A percentile compares a stretch with the other conserved stretches of the same genome.
Evolutionary conservation across 1,140 invertebrate species (phyloP).

Genomic region (Plodia interpunctella): DNA sequence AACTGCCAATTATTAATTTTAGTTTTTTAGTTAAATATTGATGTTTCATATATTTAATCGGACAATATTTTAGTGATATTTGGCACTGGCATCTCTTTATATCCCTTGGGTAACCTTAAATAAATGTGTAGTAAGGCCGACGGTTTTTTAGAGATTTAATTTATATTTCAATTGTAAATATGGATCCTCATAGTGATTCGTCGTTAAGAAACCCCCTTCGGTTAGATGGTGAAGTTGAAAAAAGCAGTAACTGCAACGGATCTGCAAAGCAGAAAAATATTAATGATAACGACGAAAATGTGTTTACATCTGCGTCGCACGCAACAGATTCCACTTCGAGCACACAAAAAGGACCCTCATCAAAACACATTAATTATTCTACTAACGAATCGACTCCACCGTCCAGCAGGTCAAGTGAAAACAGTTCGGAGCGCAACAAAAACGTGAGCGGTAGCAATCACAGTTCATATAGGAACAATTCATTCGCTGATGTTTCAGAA

Average conservation of each 20-base stretch:
- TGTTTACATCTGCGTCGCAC: constrained; percentile 57
- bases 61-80: not conserved
- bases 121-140: not conserved
- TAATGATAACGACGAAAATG: constrained; percentile 47
- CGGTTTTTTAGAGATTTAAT: not conserved
- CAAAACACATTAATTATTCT: constrained; percentile 28
- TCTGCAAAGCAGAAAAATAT: constrained; percentile 33
- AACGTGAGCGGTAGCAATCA: constrained; percentile 19
- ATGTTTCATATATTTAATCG: not conserved
- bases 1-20: not conserved
- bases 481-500: constrained; percentile 21
- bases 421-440: constrained; percentile 23
- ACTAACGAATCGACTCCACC: constrained; percentile 31
- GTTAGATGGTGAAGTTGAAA: constrained; percentile 25
- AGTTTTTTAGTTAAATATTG: not conserved
- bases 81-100: not conserved
- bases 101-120: constrained; percentile 9
- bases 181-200: constrained; percentile 7
- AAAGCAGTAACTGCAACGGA: constrained; percentile 35
- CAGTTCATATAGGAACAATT: constrained; percentile 32
- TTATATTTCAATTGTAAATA: not conserved
- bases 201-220: constrained; percentile 2
- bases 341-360: constrained; percentile 41
- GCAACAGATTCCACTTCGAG: constrained; percentile 37
- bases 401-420: constrained; percentile 19